A percentile compares a stretch with the other conserved stretches of the same genome.
phyloP scores from a whole-genome alignment of 2,113 vertebrate genomes.

The Phaethornis superciliosus region DNA sequence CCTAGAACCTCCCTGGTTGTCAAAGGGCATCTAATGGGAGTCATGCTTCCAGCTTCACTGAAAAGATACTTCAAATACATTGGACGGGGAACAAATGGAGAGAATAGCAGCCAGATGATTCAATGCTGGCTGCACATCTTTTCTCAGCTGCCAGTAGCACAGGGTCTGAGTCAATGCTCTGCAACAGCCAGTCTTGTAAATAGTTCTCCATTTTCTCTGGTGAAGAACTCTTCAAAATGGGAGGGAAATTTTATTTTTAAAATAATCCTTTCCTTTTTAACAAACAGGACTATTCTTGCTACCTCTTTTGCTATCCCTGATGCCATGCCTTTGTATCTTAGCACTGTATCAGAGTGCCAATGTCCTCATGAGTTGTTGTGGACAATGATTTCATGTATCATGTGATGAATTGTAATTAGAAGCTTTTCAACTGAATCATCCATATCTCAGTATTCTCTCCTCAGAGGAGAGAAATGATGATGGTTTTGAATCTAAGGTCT shows the following conservation, averaged over 20 bases:
- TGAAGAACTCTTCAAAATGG: neutral
- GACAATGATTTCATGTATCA: neutral
- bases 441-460: neutral
- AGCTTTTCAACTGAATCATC: neutral
- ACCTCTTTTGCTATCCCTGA: neutral
- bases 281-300: neutral
- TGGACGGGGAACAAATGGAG: constrained; percentile 2
- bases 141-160: constrained; percentile 18
- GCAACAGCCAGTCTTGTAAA: constrained; percentile 35
- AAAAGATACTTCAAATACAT: constrained; percentile 13
- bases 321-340: neutral
- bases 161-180: constrained; percentile 23
- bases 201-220: neutral
- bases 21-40: constrained; percentile 15
- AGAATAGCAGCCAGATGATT: constrained; percentile 48
- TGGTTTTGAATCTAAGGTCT: neutral
- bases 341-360: neutral
- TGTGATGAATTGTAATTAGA: neutral
- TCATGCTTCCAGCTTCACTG: neutral
- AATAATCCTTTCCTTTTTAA: neutral
- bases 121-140: constrained; percentile 43
- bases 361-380: neutral
- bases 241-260: no score
- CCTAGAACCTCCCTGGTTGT: neutral
- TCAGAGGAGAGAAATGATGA: neutral